Evolutionary conservation across 1,140 invertebrate species (phyloP).

Genomic region (Ectropis grisescens): DNA sequence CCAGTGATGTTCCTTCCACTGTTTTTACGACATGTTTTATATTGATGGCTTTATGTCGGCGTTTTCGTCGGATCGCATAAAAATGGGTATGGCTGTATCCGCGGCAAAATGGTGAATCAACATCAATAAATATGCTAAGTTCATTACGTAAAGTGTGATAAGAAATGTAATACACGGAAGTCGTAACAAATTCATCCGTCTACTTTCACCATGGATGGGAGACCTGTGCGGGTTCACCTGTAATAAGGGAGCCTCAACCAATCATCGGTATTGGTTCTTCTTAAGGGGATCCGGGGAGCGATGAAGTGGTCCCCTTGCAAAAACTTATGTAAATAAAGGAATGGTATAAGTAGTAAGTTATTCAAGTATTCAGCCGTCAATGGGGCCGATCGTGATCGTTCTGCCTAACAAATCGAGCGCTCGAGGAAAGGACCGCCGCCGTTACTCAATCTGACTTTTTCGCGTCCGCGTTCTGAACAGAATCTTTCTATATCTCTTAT

Average conservation of each 20-base stretch:
- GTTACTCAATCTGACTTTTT: constrained; percentile 16
- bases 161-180: too few relatives aligned
- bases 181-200: too few relatives aligned
- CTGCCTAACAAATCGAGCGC: constrained; percentile 14
- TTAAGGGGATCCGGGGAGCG: too few relatives aligned
- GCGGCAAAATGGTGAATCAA: background rate
- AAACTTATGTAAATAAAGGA: too few relatives aligned
- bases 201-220: too few relatives aligned
- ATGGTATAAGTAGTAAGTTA: constrained; percentile 4
- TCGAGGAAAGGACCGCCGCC: constrained; percentile 4
- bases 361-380: constrained; percentile 10
- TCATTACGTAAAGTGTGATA: too few relatives aligned
- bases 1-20: constrained; percentile 5
- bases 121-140: constrained; percentile 1
- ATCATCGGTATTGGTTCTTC: too few relatives aligned
- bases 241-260: too few relatives aligned
- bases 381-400: constrained; percentile 4
- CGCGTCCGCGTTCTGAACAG: too few relatives aligned
- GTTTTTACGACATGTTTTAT: constrained; percentile 21
- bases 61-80: constrained; percentile 11
- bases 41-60: constrained; percentile 23
- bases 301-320: too few relatives aligned
- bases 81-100: constrained; percentile 1
- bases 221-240: too few relatives aligned
- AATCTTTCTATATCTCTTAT: too few relatives aligned